A percentile compares a stretch with the other conserved stretches of the same genome.
Conservation (phyloP, 1,140 invertebrate species). For the Heliconius hewitsoni region DNA sequence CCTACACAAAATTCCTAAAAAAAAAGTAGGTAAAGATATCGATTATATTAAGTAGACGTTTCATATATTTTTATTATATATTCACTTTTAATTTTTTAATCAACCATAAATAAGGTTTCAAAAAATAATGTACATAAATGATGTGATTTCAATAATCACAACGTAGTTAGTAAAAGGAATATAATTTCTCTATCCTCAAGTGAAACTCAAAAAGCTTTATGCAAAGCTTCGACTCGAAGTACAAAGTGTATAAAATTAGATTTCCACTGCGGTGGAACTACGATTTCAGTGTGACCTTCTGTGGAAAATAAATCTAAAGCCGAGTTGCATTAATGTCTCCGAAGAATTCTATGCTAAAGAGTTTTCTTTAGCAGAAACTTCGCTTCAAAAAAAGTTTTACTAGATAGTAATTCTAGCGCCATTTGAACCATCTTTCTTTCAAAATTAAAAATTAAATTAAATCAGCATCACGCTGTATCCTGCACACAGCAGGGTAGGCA, state of each 20-base stretch:
- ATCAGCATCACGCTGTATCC: too few species aligned
- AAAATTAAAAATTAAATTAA: too few species aligned
- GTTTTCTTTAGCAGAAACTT: background rate
- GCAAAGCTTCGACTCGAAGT: background rate
- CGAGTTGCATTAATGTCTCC: background rate
- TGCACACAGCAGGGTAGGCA: too few species aligned
- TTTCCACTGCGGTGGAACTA: constrained; percentile 10
- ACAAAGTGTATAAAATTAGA: constrained; percentile 9
- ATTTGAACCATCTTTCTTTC: too few species aligned
- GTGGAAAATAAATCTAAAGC: constrained; percentile 7
- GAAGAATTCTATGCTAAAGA: background rate
- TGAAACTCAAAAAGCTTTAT: background rate
- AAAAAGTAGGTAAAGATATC: too few species aligned
- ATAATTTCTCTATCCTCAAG: background rate
- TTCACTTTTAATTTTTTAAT: too few species aligned
- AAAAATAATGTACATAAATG: too few species aligned
- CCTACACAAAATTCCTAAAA: too few species aligned
- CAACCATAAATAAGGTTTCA: too few species aligned
- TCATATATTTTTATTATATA: too few species aligned
- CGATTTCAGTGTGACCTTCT: background rate
- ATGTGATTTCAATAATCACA: background rate
- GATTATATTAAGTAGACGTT: too few species aligned
- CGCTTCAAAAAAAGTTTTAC: background rate
- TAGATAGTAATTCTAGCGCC: too few species aligned
- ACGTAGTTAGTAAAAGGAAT: background rate